Evolutionary conservation across 2,888 invertebrate genomes (phyloP), one percentile per base, ranked within the genome.

Genomic region (Crioceris asparagi): DNA sequence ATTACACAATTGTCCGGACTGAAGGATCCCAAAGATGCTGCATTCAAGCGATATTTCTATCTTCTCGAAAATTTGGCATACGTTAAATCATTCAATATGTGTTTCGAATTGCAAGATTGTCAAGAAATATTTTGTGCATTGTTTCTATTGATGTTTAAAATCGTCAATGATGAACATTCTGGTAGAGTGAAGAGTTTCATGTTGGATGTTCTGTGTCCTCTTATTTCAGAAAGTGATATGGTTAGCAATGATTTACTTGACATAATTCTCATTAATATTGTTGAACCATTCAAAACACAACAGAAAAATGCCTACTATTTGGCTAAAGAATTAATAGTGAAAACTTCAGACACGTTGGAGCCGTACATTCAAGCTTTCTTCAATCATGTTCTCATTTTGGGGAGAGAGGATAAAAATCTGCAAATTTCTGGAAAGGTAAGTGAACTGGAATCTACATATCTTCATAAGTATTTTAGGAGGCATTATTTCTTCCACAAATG

Each of bases 81-180:
- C 64, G 94, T 96, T 23, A 97, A 97, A 66, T 92, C 93, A 0
- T 96, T 97, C 66, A 96, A 96, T 66, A 96, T 97, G 83, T 96
- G 94, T 64, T 91, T 96, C 60, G 96, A 97, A 63, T 68, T 97
- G 40, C 96, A 96, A 62, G 94, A 96, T 67, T 92, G 90, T 54
- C 93, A 94, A 64, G 92, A 93, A 64, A 92, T 97, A 54, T 94
- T 96, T 68, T 88, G 90, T 58, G 83, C 83, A 10, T 73, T 97
- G 2, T 96, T 94, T 68, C 80, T 83, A 39, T 75, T 93, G 36
- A 88, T 96, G 78, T 96, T 96, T 62, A 86, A 82, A 66, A 92
- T 94, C 64, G 90, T 96, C 55, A 94, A 92, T 65, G 92, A 91
- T 61, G 92, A 94, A 60, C 96, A 96, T 67, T 93, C 93, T 7